phyloP scores from a whole-genome alignment of 2,113 vertebrate species.

The Dasyornis broadbenti region DNA sequence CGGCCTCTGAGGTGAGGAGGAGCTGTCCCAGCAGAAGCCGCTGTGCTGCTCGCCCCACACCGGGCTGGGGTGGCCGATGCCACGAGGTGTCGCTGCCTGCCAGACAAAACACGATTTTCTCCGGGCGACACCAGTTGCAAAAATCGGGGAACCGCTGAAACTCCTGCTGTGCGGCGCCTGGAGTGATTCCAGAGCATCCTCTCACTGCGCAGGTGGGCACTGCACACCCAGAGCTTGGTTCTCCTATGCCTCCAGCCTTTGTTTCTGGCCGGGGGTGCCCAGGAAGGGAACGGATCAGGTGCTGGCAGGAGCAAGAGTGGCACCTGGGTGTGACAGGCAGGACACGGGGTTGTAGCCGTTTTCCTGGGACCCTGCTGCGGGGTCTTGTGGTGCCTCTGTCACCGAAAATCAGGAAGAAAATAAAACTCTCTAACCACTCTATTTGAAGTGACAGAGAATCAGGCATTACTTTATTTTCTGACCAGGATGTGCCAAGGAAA shows the following conservation, averaged over 20 bases:
- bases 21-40: background rate
- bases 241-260: background rate
- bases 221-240: fast-evolving
- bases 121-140: fast-evolving
- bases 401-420: too few species aligned
- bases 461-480: too few species aligned
- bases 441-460: too few species aligned
- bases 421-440: too few species aligned
- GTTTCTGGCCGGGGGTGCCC: background rate
- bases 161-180: background rate
- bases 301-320: background rate
- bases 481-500: too few species aligned
- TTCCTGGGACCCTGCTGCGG: background rate
- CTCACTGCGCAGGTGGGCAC: fast-evolving
- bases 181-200: background rate
- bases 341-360: fast-evolving
- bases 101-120: background rate
- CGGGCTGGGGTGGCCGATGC: background rate
- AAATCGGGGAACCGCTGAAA: fast-evolving
- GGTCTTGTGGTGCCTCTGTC: background rate
- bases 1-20: too few species aligned
- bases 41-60: fast-evolving
- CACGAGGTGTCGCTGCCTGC: slow-evolving; percentile 40
- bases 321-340: background rate
- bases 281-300: fast-evolving